phyloP scores from a whole-genome alignment of 2,113 vertebrate genomes.

The Oenanthe melanoleuca region DNA sequence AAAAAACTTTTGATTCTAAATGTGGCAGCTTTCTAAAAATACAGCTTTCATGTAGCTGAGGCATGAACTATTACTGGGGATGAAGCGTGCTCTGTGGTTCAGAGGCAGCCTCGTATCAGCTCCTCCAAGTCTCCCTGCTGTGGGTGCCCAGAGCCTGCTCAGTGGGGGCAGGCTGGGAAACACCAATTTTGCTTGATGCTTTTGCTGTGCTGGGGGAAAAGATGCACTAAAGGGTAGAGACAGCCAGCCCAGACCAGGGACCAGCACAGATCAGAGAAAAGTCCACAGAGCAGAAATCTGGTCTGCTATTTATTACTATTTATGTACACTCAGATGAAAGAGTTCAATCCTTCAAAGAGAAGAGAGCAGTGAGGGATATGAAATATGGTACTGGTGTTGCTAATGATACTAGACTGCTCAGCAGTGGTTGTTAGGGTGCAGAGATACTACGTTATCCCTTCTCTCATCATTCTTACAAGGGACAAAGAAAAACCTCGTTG shows the following conservation, averaged over 20 bases:
- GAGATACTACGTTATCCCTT: background rate
- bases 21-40: conserved; percentile 8
- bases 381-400: background rate
- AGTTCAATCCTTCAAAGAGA: background rate
- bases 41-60: background rate
- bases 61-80: background rate
- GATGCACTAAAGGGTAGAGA: background rate
- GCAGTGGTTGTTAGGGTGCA: background rate
- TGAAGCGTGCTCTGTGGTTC: background rate
- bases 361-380: background rate
- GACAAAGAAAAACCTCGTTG: background rate
- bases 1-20: background rate
- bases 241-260: background rate
- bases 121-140: background rate
- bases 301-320: background rate
- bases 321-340: background rate
- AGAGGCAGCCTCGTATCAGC: rapidly evolving
- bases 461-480: background rate
- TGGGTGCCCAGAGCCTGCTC: background rate
- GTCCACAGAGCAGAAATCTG: background rate
- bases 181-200: background rate
- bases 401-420: background rate
- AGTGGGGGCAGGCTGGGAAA: background rate
- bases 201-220: background rate
- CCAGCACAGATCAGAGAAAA: background rate